Percentiles rank a stretch among this genome's conserved stretches.
These are phyloP conservation scores for Clarias batrachus DNA, from an alignment of 2,113 vertebrate species.

Conservation along the genomic window DNA sequence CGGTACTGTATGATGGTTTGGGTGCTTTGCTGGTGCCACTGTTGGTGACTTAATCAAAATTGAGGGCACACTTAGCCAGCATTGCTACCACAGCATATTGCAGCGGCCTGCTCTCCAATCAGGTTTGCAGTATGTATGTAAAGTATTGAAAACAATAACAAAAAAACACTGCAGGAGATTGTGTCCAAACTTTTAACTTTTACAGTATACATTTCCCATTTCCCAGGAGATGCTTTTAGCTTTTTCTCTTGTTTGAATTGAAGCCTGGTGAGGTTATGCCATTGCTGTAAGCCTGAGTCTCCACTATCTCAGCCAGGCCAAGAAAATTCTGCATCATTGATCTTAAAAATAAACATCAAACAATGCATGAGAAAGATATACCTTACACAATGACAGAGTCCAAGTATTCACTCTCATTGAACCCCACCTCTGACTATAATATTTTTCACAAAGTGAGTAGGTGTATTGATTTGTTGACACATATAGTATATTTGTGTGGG, in stretches of 20 bases:
- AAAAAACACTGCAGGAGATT: no score
- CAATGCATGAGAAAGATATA: conserved; percentile 8
- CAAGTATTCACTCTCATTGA: neutral
- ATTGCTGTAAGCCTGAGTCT: conserved; percentile 22
- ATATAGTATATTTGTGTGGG: neutral
- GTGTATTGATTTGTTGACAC: neutral
- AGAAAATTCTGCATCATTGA: conserved; percentile 30
- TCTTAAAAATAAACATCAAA: conserved; percentile 32
- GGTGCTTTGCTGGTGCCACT: no score
- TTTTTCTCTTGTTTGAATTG: conserved; percentile 18
- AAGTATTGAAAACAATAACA: no score
- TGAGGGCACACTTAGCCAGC: no score
- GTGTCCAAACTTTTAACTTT: no score
- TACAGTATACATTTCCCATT: neutral
- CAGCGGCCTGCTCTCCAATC: no score
- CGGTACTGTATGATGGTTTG: no score
- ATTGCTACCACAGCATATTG: no score
- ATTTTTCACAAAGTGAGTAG: neutral
- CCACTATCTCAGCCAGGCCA: neutral
- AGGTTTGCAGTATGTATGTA: no score
- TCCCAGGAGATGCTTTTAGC: conserved; percentile 5
- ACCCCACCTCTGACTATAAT: neutral
- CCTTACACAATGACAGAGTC: neutral
- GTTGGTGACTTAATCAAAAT: no score
- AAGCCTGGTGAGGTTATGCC: conserved; percentile 19